Evolutionary conservation across 2,888 invertebrate species (phyloP), one percentile per base, ranked within the genome.

Genomic region (Pandemis heparana): DNA sequence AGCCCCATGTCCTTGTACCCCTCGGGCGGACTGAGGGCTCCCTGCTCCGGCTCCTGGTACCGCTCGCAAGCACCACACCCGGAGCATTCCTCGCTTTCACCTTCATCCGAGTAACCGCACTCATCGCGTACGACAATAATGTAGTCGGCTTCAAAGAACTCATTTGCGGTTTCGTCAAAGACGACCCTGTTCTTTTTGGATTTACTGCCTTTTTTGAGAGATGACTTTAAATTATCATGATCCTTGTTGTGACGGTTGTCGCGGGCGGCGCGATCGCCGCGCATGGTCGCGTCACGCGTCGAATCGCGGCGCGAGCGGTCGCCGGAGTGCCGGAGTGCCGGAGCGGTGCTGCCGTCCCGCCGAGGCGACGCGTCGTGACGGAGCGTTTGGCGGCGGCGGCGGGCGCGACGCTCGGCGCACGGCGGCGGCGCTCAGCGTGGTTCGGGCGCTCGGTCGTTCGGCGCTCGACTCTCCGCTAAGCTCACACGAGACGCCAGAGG

Each of bases 131-230:
- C 98, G 77, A 98, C 95, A 82, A 98, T 98, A 84, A 98, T 98
- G 85, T 98, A 98, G 92, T 98, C 98, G 68, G 98, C 98, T 82
- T 98, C 98, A 89, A 98, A 98, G 92, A 98, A 98, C 88, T 98
- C 97, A 92, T 98, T 98, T 70, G 97, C 96, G 83, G 96, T 97
- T 92, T 98, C 98, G 87, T 98, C 97, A 85, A 98, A 98, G 69
- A 97, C 96, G 38, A 98, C 98, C 72, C 97, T 96, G 88, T 98
- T 96, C 84, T 97, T 97, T 81, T 96, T 96, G 75, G 95, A 88
- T 85, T 96, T 96, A 79, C 94, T 95, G 75, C 97, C 96, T 75
- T 97, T 97, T 92, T 97, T 97, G 70, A 98, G 95, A 82, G 97
- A 95, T 46, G 97, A 97, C 85, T 96, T 96, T 81, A 96, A 95